Evolutionary conservation across 2,888 invertebrate species (phyloP), one percentile per base, ranked within the genome.

Genomic region (Amiota communis): DNA sequence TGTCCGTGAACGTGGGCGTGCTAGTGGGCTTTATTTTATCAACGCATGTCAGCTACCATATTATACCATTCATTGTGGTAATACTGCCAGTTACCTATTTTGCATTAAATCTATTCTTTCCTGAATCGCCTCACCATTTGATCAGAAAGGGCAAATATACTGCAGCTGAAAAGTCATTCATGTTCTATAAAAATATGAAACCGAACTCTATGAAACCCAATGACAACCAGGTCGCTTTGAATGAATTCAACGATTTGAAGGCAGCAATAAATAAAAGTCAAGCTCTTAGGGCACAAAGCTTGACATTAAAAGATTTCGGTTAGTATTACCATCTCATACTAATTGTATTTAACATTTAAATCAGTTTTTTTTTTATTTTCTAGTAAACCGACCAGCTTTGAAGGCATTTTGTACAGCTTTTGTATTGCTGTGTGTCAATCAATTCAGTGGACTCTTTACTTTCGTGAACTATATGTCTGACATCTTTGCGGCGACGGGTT

Each of bases 401-500:
- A 86, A 82, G 64, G 84, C 84, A 1, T 81, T 87, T 67, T 71
- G 76, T 0, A 81, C 81, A 0, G 86, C 87, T 0, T 8, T 75
- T 0, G 80, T 86, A 0, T 71, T 89, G 0, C 59, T 88, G 1
- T 69, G 85, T 17, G 77, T 86, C 1, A 87, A 87, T 74, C 87
- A 87, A 70, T 85, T 86, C n/a, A 86, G 87, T 36, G 88, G 89
- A 0, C 73, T 80, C 8, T 88, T 87, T 64, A 82, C 86, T 12
- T 83, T 90, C 74, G 76, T 88, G 11, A 89, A 85, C 72, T 90
- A 89, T 70, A 87, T 88, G 79, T 85, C 89, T 12, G 80, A 81
- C 13, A 88, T 89, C 47, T 90, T 89, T 48, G 77, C 80, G 1
- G 69, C 78, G 15, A 81, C 87, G 8, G 84, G 86, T 1, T 84